Conservation (phyloP, 1,140 invertebrate genomes). For the Penaeus indicus region DNA sequence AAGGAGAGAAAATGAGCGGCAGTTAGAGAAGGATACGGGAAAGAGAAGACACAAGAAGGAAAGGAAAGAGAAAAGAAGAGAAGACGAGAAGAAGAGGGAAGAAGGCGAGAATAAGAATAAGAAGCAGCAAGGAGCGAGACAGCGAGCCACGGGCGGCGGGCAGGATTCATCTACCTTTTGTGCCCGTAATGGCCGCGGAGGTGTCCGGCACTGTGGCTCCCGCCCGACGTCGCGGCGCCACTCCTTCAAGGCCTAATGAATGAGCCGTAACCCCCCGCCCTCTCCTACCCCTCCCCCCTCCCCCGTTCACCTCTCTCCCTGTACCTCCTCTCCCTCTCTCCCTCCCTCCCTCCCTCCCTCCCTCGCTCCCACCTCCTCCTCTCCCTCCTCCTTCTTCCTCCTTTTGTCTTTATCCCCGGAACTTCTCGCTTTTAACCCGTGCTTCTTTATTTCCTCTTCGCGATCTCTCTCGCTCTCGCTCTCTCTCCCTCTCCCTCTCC, state of each 20-base stretch:
- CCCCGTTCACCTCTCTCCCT: background rate
- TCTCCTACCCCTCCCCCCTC: background rate
- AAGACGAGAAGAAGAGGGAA: too few relatives aligned
- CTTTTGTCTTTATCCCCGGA: background rate
- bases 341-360: background rate
- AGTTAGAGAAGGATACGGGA: too few relatives aligned
- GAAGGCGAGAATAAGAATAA: too few relatives aligned
- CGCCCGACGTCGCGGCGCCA: conserved; percentile 46
- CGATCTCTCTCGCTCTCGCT: background rate
- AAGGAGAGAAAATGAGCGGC: too few relatives aligned
- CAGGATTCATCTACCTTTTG: conserved; percentile 35
- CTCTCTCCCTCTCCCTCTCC: background rate
- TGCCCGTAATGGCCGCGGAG: conserved; percentile 19
- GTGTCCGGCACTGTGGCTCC: background rate
- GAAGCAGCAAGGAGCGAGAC: background rate
- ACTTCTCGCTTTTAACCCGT: background rate
- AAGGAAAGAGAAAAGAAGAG: too few relatives aligned
- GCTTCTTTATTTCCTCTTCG: background rate
- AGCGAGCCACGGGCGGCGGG: background rate
- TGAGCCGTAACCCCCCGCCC: conserved; percentile 31
- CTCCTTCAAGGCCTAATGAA: conserved; percentile 54
- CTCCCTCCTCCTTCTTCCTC: background rate
- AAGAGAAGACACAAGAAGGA: too few relatives aligned
- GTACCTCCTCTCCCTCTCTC: background rate
- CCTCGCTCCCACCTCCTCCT: background rate